These are phyloP conservation scores for Polydrusus tereticollis DNA, from an alignment of 2,888 invertebrate genomes.

Conservation along the genomic window DNA sequence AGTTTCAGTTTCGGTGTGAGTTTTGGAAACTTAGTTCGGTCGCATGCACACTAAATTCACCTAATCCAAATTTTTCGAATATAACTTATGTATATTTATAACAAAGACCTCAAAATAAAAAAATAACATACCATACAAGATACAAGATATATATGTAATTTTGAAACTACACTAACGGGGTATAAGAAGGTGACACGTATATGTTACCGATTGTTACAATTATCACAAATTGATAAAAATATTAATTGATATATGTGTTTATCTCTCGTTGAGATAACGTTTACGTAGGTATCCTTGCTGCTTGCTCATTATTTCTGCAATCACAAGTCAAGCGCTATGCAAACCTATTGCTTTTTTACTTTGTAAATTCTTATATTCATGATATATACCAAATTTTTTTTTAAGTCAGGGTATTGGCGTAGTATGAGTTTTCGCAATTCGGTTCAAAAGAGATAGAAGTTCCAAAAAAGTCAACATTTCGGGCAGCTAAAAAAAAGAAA, in stretches of 20 bases:
- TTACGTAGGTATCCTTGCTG: neutral
- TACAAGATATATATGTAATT: neutral
- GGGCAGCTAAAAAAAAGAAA: too few species aligned
- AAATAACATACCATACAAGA: neutral
- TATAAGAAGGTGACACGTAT: neutral
- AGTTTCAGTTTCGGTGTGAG: too few species aligned
- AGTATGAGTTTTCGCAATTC: too few species aligned
- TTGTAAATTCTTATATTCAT: neutral
- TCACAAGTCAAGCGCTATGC: neutral
- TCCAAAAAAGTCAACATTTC: too few species aligned
- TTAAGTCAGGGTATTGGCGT: too few species aligned
- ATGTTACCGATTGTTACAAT: neutral
- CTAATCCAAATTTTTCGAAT: too few species aligned
- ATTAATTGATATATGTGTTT: slow-evolving; percentile 3
- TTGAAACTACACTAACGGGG: neutral
- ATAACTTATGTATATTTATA: too few species aligned
- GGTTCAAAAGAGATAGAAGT: too few species aligned
- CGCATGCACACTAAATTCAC: too few species aligned
- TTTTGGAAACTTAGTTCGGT: too few species aligned
- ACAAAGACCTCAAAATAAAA: neutral
- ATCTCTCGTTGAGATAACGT: slow-evolving; percentile 4
- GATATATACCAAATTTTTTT: too few species aligned
- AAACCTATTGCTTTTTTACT: neutral
- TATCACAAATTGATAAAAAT: neutral
- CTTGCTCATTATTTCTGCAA: neutral